phyloP scores from a whole-genome alignment of 2,113 vertebrate species.

The Halichoerus grypus region DNA sequence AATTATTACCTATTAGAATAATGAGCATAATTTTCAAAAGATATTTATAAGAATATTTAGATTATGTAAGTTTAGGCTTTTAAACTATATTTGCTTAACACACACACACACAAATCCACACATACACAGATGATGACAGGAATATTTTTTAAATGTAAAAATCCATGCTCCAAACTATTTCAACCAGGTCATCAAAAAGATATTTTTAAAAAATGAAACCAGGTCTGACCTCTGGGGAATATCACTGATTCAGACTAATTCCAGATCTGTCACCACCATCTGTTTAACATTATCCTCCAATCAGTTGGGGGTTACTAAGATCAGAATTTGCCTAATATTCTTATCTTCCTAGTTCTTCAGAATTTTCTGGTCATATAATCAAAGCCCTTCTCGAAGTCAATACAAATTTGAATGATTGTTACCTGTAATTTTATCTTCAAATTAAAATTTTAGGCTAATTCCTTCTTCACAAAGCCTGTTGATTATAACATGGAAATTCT shows the following conservation, averaged over 20 bases:
- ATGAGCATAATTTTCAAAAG: neutral
- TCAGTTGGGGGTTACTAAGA: neutral
- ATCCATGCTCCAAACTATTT: neutral
- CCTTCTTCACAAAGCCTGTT: neutral
- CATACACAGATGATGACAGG: neutral
- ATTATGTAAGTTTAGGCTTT: neutral
- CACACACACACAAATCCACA: neutral
- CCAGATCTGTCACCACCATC: constrained; percentile 17
- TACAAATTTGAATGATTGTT: neutral
- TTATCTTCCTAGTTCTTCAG: neutral
- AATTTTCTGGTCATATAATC: neutral
- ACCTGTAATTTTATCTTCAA: neutral
- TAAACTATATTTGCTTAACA: neutral
- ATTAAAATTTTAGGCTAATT: constrained; percentile 23
- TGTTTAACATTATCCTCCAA: constrained; percentile 7
- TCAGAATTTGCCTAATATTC: neutral
- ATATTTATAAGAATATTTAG: neutral
- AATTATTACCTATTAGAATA: neutral
- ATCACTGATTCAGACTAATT: constrained; percentile 48
- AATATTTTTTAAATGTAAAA: neutral
- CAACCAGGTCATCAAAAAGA: constrained; percentile 35
- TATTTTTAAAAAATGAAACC: constrained; percentile 56
- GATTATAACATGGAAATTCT: neutral
- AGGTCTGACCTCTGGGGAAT: constrained; percentile 23
- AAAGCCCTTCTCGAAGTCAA: neutral